These are phyloP conservation scores for Lucilia sericata DNA, from an alignment of 1,140 invertebrate species.

Conservation along the genomic window DNA sequence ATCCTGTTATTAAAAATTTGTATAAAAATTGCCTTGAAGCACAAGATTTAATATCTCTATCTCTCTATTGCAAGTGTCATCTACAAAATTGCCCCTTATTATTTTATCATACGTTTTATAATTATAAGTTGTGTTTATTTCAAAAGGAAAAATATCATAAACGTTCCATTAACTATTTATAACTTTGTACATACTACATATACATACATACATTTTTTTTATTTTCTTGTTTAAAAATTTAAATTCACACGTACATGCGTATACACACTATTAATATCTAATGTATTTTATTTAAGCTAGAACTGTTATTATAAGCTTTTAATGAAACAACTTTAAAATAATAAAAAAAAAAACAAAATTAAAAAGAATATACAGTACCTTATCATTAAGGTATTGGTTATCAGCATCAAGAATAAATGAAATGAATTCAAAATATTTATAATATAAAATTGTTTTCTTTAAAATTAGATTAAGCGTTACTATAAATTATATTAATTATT, in stretches of 20 bases:
- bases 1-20: too few relatives aligned
- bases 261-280: neutral
- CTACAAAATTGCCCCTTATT: too few relatives aligned
- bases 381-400: neutral
- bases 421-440: constrained; percentile 11
- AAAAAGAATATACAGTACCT: neutral
- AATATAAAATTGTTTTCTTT: neutral
- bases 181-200: neutral
- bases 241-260: neutral
- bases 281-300: constrained; percentile 20
- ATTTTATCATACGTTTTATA: too few relatives aligned
- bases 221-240: constrained; percentile 8
- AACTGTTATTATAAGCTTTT: constrained; percentile 18
- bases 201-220: neutral
- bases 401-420: neutral
- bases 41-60: too few relatives aligned
- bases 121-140: too few relatives aligned
- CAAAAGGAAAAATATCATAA: neutral
- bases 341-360: neutral
- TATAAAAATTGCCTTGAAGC: too few relatives aligned
- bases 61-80: too few relatives aligned
- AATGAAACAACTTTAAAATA: neutral
- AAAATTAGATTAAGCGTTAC: neutral
- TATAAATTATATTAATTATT: too few relatives aligned
- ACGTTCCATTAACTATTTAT: constrained; percentile 10